These are phyloP conservation scores for Lepidochrysops patricia DNA, from an alignment of 2,888 invertebrate genomes.

Conservation along the genomic window DNA sequence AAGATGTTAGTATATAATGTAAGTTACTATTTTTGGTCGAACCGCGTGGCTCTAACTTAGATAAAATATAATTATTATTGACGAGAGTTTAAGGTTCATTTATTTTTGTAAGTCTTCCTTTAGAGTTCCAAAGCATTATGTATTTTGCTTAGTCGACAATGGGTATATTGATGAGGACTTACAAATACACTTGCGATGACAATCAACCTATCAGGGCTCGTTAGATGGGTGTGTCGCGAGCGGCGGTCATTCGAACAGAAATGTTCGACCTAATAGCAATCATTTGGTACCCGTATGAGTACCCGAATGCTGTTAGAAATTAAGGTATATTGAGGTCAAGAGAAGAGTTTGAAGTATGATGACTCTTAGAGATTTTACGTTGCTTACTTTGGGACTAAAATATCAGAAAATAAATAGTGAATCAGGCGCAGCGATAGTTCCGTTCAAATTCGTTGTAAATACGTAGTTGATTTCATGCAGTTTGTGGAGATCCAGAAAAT, in stretches of 20 bases:
- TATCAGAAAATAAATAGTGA: too few species aligned
- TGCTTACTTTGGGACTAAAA: too few species aligned
- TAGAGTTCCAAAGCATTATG: neutral
- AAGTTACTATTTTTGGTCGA: neutral
- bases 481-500: too few species aligned
- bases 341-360: neutral
- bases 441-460: too few species aligned
- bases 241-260: neutral
- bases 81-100: neutral
- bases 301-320: neutral
- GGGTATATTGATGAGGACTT: neutral
- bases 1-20: too few species aligned
- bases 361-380: too few species aligned
- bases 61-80: neutral
- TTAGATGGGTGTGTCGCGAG: slow-evolving; percentile 9
- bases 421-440: too few species aligned
- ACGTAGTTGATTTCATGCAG: too few species aligned
- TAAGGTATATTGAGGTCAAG: neutral
- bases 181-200: neutral
- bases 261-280: neutral
- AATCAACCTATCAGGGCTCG: slow-evolving; percentile 4
- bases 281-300: neutral
- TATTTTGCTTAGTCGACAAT: neutral
- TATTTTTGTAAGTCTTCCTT: neutral
- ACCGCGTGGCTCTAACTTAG: too few species aligned